These are phyloP conservation scores for Atethmia centrago DNA, from an alignment of 2,888 invertebrate species.

Conservation along the genomic window DNA sequence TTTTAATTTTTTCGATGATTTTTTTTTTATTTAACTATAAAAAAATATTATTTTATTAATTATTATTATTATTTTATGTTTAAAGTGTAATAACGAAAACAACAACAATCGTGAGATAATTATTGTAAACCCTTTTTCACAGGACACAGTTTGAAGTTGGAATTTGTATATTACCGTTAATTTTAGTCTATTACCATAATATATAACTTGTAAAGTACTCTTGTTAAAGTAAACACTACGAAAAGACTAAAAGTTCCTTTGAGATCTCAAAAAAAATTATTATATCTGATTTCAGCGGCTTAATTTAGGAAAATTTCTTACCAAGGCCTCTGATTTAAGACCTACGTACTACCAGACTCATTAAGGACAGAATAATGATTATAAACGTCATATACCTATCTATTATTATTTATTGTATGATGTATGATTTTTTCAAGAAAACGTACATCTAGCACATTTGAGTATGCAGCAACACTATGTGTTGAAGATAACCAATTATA, in stretches of 20 bases:
- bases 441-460: background rate
- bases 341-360: background rate
- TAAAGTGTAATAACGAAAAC: too few species aligned
- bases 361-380: conserved; percentile 1
- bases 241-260: background rate
- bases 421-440: background rate
- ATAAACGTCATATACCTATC: background rate
- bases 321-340: background rate
- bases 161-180: background rate
- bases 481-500: background rate
- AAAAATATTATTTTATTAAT: too few species aligned
- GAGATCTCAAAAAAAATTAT: conserved; percentile 22
- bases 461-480: background rate
- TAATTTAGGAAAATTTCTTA: conserved; percentile 10
- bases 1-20: too few species aligned
- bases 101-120: too few species aligned
- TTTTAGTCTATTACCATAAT: background rate
- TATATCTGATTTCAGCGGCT: conserved; percentile 9
- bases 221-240: conserved; percentile 18
- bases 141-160: background rate
- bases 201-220: background rate
- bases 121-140: too few species aligned
- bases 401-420: background rate
- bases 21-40: too few species aligned
- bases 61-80: too few species aligned